Evolutionary conservation across 2,113 vertebrate species (phyloP), one percentile per base, ranked within the genome.

Genomic region (Labeo rohita): DNA sequence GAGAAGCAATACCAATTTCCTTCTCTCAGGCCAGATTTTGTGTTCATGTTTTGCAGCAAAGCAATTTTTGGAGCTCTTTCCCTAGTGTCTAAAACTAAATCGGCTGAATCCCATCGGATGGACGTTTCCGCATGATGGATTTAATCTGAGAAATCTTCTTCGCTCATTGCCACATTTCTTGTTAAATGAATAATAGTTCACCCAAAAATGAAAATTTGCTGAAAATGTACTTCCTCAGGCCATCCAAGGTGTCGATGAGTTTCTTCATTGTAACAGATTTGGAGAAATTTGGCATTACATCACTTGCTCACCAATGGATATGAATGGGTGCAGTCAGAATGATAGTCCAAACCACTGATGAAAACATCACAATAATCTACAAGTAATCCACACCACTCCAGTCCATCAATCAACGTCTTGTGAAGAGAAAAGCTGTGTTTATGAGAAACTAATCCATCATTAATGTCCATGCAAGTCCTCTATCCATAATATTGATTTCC

Each of bases 121-220:
- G 39, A 43, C 70, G 4, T 39, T 73, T 73, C 70, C 34, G 10
- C 70, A 66, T 45, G 70, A 73, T 73, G 70, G 70, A 73, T 73
- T 73, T 73, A 43, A 43, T 16, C 39, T 39, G 16, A 43, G 7
- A 73, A 73, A 73, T 73, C 6, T 39, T 45, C 39, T 83, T 45
- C 76, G 10, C 36, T 80, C 6, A 45, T 65, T 65, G 63, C 28
- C 63, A 34, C 28, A 66, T 66, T 49, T 2, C 4, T 66, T 66
- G 28, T 34, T 66, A 34, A 34, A 66, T 11, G 5, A 66, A 66
- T 34, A 66, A 66, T 34, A 6, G 63, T 34, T 13, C 63, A 13
- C 63, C 63, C 28, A 28, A 13, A 34, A 66, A 34, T 66, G 23
- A 65, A 65, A 34, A 18, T 61, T 2, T 59, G n/a, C 34, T 59